phyloP scores from a whole-genome alignment of 1,140 invertebrate species.

The Zaprionus tsacasi region DNA sequence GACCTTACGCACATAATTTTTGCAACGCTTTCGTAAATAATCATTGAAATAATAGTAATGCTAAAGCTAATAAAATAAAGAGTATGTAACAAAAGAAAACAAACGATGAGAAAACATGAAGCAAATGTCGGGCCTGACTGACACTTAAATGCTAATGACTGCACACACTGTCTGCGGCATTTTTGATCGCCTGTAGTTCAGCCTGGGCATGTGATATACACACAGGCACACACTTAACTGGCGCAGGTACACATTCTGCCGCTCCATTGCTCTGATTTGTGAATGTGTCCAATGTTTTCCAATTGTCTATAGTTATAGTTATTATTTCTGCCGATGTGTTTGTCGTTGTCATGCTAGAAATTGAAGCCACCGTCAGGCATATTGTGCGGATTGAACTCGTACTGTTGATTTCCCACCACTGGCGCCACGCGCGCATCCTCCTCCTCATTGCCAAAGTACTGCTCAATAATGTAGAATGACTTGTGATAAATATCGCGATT shows the following conservation, averaged over 20 bases:
- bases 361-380: slow-evolving; percentile 91
- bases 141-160: slow-evolving; percentile 77
- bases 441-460: slow-evolving; percentile 96
- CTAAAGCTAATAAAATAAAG: slow-evolving; percentile 30
- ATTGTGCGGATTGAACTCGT: slow-evolving; percentile 88
- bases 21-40: slow-evolving; percentile 32
- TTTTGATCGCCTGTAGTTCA: slow-evolving; percentile 17
- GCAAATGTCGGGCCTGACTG: slow-evolving; percentile 42
- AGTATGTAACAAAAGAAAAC: slow-evolving; percentile 37
- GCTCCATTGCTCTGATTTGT: slow-evolving; percentile 1
- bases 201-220: slow-evolving; percentile 30
- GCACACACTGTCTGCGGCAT: slow-evolving; percentile 35
- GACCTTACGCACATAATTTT: slow-evolving; percentile 57
- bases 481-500: slow-evolving; percentile 98
- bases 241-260: slow-evolving; percentile 7
- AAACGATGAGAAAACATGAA: slow-evolving; percentile 40
- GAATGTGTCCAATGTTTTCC: slow-evolving; percentile 21
- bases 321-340: slow-evolving; percentile 31
- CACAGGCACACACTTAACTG: slow-evolving; percentile 3
- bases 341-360: slow-evolving; percentile 86
- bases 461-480: slow-evolving; percentile 98
- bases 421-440: slow-evolving; percentile 93
- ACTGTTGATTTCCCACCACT: slow-evolving; percentile 92
- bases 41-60: slow-evolving; percentile 29
- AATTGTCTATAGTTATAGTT: slow-evolving; percentile 10